These are phyloP conservation scores for Alligator sinensis DNA, from an alignment of 2,113 vertebrate species.

Conservation along the genomic window DNA sequence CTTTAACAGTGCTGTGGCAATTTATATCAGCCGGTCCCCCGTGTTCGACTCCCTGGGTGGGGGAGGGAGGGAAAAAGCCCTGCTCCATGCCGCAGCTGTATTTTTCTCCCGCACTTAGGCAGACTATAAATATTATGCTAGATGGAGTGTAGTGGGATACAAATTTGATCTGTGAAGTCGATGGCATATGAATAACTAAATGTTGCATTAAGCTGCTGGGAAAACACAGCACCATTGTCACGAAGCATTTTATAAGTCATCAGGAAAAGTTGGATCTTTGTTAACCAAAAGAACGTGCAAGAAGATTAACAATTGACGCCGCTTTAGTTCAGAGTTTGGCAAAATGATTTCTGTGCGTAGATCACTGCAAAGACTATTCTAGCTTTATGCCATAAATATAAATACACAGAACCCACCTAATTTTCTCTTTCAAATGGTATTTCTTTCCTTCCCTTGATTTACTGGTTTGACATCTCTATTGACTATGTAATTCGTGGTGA, in stretches of 20 bases:
- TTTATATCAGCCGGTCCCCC: fast-evolving
- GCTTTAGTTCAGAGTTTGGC: fast-evolving
- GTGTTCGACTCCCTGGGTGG: neutral
- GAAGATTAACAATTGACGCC: neutral
- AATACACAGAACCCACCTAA: fast-evolving
- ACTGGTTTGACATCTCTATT: too few species aligned
- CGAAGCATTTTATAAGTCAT: fast-evolving
- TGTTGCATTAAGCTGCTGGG: neutral
- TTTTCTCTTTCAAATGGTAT: neutral
- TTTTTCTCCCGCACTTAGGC: neutral
- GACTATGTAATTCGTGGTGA: fast-evolving
- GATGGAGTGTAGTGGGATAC: neutral
- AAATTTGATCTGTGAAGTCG: neutral
- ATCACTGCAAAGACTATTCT: neutral
- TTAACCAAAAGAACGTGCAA: neutral
- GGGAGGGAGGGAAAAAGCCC: neutral
- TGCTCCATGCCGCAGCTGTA: neutral
- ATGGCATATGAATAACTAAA: neutral
- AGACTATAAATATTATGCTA: neutral
- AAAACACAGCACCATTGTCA: neutral
- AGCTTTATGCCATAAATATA: neutral
- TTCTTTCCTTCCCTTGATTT: neutral
- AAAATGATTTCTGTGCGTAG: neutral
- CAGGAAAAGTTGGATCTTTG: neutral
- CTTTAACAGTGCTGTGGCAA: fast-evolving